Evolutionary conservation across 2,888 invertebrate species (phyloP).

Genomic region (Drosophila melanosoma): DNA sequence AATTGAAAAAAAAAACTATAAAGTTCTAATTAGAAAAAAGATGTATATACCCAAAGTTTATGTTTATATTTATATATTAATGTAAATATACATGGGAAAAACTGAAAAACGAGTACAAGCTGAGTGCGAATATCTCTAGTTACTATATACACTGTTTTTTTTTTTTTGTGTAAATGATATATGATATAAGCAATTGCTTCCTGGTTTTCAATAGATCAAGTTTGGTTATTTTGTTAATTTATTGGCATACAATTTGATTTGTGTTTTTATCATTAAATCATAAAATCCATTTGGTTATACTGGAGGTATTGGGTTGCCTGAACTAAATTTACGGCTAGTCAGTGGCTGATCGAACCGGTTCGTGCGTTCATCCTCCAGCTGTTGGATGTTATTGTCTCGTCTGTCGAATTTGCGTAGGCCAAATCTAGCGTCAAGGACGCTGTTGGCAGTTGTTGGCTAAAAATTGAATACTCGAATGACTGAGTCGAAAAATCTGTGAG

Average conservation of each 20-base stretch:
- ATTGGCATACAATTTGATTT: not conserved
- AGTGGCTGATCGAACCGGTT: conserved; percentile 20
- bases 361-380: not conserved
- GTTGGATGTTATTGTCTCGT: not conserved
- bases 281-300: not conserved
- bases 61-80: not conserved
- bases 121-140: not conserved
- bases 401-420: conserved; percentile 10
- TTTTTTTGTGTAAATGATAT: not conserved
- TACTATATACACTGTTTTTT: not conserved
- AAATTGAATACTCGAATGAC: conserved; percentile 39
- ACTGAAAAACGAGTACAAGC: not conserved
- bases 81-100: not conserved
- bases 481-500: conserved; percentile 49
- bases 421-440: conserved; percentile 41
- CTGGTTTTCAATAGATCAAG: not conserved
- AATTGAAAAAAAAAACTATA: not conserved
- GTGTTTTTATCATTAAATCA: not conserved
- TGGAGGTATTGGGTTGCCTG: not conserved
- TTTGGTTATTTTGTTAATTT: not conserved
- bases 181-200: not conserved
- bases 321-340: conserved; percentile 1
- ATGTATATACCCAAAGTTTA: not conserved
- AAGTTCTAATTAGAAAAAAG: not conserved
- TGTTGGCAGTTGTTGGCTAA: conserved; percentile 27